Conservation (phyloP, 2,113 vertebrate species). For the Ia io region DNA sequence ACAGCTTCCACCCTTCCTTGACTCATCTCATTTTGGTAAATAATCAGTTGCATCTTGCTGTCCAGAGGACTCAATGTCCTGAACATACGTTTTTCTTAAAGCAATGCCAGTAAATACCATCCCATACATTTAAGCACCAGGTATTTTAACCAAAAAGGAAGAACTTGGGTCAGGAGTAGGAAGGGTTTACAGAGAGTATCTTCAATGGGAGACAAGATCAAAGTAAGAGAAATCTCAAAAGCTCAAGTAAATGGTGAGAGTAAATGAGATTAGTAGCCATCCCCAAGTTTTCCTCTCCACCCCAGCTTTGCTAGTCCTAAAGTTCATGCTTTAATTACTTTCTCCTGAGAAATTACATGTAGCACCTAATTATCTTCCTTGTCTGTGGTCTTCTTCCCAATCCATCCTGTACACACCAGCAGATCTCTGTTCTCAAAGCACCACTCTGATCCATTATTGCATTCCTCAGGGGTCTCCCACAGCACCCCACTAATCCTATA, state of each 20-base stretch:
- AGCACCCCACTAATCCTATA: too few relatives aligned
- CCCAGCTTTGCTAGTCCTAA: not conserved
- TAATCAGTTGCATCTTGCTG: not conserved
- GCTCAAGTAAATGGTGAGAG: not conserved
- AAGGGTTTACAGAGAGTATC: not conserved
- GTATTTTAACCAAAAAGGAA: not conserved
- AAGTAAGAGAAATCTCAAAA: not conserved
- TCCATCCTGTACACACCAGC: not conserved
- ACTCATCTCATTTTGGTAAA: not conserved
- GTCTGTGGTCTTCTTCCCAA: not conserved
- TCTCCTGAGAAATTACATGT: not conserved
- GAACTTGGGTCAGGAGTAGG: not conserved
- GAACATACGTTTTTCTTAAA: not conserved
- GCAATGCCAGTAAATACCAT: not conserved
- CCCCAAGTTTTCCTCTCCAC: not conserved
- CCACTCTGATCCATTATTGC: not conserved
- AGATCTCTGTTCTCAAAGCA: not conserved
- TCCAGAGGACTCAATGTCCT: not conserved
- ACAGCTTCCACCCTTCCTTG: not conserved
- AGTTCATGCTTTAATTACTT: not conserved
- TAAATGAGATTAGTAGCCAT: not conserved
- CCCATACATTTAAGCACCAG: not conserved
- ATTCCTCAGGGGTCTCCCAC: not conserved
- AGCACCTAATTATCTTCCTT: not conserved
- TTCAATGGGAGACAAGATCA: not conserved